phyloP scores from a whole-genome alignment of 2,797 vertebrate genomes.

The Protosalanx chinensis region DNA sequence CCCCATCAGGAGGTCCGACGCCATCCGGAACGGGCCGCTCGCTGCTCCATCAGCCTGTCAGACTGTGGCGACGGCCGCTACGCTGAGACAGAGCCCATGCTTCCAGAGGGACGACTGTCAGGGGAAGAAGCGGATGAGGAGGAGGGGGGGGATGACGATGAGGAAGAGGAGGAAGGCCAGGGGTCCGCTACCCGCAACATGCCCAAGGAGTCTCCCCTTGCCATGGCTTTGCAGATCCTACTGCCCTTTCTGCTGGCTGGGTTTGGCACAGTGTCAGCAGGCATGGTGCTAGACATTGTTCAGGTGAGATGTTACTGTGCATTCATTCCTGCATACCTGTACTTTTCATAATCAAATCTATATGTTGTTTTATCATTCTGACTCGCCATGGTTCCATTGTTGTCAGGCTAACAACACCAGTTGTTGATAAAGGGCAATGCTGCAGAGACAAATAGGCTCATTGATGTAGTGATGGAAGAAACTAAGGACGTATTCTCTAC shows the following conservation, averaged over 20 bases:
- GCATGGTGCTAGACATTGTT: conserved; percentile 95
- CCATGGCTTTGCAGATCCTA: conserved; percentile 91
- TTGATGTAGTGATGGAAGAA: no score
- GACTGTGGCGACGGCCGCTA: conserved; percentile 72
- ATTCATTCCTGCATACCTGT: neutral
- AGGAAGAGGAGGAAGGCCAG: conserved; percentile 36
- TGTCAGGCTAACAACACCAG: no score
- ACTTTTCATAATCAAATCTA: no score
- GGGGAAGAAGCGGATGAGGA: conserved; percentile 73
- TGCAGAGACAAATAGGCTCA: no score
- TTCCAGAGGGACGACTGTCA: conserved; percentile 73
- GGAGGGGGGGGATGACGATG: conserved; percentile 65
- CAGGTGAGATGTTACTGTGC: conserved; percentile 74
- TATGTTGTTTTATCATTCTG: no score
- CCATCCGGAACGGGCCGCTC: conserved; percentile 61
- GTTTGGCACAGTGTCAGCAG: conserved; percentile 94
- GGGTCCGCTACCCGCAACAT: conserved; percentile 62
- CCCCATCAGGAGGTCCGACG: conserved; percentile 57
- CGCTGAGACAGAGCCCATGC: conserved; percentile 84
- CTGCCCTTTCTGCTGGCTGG: conserved; percentile 93
- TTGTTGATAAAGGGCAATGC: no score
- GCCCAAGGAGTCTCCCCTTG: conserved; percentile 87
- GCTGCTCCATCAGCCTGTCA: conserved; percentile 68
- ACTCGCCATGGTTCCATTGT: no score
- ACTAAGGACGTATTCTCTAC: neutral